phyloP scores from a whole-genome alignment of 2,797 vertebrate genomes.

The Prunella strophiata region DNA sequence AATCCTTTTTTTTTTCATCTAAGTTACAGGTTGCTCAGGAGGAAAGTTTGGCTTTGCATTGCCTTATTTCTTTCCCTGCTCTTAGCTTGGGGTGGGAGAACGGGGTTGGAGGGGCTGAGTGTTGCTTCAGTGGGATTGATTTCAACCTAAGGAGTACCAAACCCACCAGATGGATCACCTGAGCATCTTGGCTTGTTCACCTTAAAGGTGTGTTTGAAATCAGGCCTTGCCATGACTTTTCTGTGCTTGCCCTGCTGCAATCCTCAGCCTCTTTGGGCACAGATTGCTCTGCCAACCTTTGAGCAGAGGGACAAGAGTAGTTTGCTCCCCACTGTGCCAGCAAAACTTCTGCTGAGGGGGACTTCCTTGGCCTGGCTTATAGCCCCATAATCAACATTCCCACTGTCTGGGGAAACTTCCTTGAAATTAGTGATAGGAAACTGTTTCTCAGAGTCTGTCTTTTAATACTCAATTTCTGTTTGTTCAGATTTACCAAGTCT shows the following conservation, averaged over 20 bases:
- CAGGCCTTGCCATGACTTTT: neutral
- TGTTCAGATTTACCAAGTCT: constrained; percentile 85
- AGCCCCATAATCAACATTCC: neutral
- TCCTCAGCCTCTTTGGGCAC: neutral
- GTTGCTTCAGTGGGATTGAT: neutral
- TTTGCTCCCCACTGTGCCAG: neutral
- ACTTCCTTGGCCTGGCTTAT: neutral
- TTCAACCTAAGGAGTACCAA: neutral
- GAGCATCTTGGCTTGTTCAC: neutral
- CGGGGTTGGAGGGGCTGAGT: neutral
- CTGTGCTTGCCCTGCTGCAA: neutral
- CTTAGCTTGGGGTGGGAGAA: neutral
- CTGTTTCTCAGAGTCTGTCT: constrained; percentile 3
- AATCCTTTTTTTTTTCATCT: neutral
- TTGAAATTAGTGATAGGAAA: neutral
- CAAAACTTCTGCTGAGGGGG: neutral
- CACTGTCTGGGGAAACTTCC: neutral
- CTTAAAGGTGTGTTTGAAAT: neutral
- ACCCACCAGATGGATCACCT: neutral
- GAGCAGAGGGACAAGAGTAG: accelerated
- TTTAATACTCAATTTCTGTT: constrained; percentile 56
- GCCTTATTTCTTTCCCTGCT: neutral
- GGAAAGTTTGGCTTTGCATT: neutral
- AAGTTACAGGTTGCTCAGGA: neutral
- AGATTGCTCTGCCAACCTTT: neutral